Conservation (phyloP, 1,140 invertebrate species). For the Anastatus disparis region DNA sequence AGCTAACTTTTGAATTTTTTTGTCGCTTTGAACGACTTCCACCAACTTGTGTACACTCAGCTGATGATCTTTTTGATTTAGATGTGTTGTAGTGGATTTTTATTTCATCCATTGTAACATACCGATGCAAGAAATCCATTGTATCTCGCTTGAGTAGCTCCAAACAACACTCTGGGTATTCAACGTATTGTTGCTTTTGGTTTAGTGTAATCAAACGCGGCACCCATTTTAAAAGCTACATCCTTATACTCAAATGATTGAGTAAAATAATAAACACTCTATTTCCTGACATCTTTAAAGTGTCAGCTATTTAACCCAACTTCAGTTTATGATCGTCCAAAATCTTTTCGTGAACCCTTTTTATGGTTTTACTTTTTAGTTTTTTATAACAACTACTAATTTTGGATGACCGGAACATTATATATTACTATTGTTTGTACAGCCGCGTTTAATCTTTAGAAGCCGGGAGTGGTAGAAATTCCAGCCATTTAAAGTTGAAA, state of each 20-base stretch:
- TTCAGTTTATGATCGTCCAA: no score
- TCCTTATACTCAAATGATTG: background rate
- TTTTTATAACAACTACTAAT: no score
- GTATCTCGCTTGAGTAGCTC: conserved; percentile 15
- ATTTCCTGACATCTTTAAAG: no score
- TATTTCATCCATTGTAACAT: conserved; percentile 26
- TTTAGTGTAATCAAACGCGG: conserved; percentile 45
- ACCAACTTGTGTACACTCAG: background rate
- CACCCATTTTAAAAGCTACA: background rate
- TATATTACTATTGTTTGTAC: no score
- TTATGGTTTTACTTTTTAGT: no score
- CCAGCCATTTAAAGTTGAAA: no score
- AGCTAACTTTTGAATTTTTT: conserved; percentile 32
- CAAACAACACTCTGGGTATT: conserved; percentile 33
- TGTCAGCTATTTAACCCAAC: no score
- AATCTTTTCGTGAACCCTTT: no score
- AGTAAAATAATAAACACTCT: background rate
- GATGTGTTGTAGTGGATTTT: conserved; percentile 35
- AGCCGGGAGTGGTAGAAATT: no score
- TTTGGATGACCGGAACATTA: no score
- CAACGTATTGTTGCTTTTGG: conserved; percentile 42
- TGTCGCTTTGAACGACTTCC: background rate
- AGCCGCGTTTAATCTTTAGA: conserved; percentile 50
- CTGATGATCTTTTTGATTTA: conserved; percentile 23
- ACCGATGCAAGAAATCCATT: conserved; percentile 31